A percentile compares a stretch with the other conserved stretches of the same genome.
Conservation (phyloP, 2,888 invertebrate genomes). For the Synanthedon myopaeformis region DNA sequence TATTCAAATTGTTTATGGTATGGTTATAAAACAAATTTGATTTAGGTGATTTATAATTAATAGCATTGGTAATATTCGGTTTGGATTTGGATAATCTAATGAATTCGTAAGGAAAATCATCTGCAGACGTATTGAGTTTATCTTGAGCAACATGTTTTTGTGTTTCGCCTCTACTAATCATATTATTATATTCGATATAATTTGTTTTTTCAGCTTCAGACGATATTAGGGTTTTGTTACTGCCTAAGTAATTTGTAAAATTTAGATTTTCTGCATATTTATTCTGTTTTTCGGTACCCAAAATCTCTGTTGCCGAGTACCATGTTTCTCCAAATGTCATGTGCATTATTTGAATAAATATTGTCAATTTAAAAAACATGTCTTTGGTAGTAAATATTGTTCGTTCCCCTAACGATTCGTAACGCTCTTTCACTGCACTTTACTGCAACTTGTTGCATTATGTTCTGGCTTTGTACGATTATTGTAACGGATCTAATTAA, state of each 20-base stretch:
- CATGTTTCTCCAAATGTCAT: slow-evolving; percentile 24
- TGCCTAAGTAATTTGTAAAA: not conserved
- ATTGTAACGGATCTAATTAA: slow-evolving; percentile 23
- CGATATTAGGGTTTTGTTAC: no score
- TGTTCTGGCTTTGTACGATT: not conserved
- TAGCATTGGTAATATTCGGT: no score
- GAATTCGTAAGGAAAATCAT: no score
- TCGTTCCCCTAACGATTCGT: not conserved
- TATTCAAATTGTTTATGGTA: slow-evolving; percentile 19
- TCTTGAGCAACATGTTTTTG: no score
- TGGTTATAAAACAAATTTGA: slow-evolving; percentile 13
- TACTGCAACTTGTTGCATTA: not conserved
- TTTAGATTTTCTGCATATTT: no score
- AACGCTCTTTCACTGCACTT: not conserved
- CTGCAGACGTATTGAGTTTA: no score
- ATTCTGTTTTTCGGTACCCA: no score
- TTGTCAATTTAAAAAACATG: not conserved
- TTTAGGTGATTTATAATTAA: no score
- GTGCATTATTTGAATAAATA: slow-evolving; percentile 15
- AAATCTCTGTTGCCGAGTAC: slow-evolving; percentile 27
- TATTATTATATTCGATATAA: no score
- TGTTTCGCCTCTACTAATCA: no score
- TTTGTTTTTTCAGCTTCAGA: no score
- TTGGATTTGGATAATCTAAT: no score
- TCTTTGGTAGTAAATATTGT: not conserved